Evolutionary conservation across 2,888 invertebrate species (phyloP).

Genomic region (Tubulanus polymorphus): DNA sequence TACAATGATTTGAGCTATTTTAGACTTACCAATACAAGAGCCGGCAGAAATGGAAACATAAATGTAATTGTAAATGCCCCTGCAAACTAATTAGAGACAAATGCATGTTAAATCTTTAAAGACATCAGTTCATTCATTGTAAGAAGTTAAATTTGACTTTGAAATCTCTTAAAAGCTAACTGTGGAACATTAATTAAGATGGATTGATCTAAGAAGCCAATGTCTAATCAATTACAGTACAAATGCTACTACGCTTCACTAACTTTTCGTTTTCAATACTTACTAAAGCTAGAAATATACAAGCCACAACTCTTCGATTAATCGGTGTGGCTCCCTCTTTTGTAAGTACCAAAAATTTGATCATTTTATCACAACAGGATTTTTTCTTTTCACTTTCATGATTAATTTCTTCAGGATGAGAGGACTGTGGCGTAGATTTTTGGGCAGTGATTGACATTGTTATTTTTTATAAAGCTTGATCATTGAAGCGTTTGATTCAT

Average conservation of each 20-base stretch:
- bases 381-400: too few relatives aligned
- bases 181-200: too few relatives aligned
- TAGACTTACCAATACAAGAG: slow-evolving; percentile 45
- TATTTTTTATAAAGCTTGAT: too few relatives aligned
- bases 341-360: background rate
- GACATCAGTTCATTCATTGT: background rate
- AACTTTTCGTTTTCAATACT: background rate
- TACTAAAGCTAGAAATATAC: background rate
- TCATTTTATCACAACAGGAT: too few relatives aligned
- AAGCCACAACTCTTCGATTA: background rate
- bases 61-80: slow-evolving; percentile 41
- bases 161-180: too few relatives aligned
- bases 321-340: background rate
- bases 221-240: background rate
- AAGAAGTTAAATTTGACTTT: too few relatives aligned
- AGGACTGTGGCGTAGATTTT: too few relatives aligned
- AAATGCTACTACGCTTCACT: background rate
- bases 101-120: background rate
- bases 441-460: too few relatives aligned
- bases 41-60: slow-evolving; percentile 43
- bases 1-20: too few relatives aligned
- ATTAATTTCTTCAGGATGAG: too few relatives aligned
- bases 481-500: too few relatives aligned
- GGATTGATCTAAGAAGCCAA: too few relatives aligned
- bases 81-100: slow-evolving; percentile 34